phyloP scores from a whole-genome alignment of 2,797 vertebrate genomes.

The Periparus ater region DNA sequence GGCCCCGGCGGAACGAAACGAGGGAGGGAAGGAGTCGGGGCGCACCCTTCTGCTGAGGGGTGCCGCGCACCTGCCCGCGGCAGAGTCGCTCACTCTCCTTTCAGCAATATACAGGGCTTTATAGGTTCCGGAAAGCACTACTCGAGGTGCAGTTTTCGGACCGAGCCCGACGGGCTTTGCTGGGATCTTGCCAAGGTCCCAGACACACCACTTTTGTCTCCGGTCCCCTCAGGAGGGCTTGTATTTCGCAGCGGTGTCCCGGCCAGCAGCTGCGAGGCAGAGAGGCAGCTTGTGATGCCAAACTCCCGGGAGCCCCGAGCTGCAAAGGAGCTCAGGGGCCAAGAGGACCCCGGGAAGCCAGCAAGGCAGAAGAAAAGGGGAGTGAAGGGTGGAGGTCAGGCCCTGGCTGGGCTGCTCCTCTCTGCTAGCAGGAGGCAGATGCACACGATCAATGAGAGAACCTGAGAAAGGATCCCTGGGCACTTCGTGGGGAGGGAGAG shows the following conservation, averaged over 20 bases:
- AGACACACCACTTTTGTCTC: not conserved
- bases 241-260: not conserved
- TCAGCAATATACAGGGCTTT: not conserved
- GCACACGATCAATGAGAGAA: slow-evolving; percentile 46
- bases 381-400: slow-evolving; percentile 13
- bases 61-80: fast-evolving
- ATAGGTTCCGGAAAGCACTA: not conserved
- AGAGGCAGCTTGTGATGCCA: not conserved
- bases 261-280: slow-evolving; percentile 25
- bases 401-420: not conserved
- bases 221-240: not conserved
- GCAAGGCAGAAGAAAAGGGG: not conserved
- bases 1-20: fast-evolving
- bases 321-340: not conserved
- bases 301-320: not conserved
- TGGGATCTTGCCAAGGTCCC: slow-evolving; percentile 25
- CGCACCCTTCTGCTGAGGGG: not conserved
- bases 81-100: not conserved
- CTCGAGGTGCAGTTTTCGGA: fast-evolving
- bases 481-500: not conserved
- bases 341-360: not conserved
- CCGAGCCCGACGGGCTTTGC: not conserved
- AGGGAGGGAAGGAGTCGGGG: not conserved
- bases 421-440: slow-evolving; percentile 17
- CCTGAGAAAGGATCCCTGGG: slow-evolving; percentile 19